These are phyloP conservation scores for Kradibia gibbosae DNA, from an alignment of 1,140 invertebrate species.

Conservation along the genomic window DNA sequence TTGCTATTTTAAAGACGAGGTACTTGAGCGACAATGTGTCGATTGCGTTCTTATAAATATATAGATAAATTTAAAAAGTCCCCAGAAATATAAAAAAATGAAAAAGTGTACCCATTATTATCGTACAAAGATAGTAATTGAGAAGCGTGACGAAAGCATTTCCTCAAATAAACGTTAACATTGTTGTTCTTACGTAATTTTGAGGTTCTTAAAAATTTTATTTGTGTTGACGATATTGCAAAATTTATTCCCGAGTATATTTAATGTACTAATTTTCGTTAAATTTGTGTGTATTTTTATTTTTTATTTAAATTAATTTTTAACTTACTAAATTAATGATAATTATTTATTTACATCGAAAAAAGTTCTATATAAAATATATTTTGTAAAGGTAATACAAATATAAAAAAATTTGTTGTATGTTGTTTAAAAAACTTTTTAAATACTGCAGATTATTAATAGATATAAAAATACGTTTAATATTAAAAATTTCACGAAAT, in stretches of 20 bases:
- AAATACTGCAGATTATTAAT: too few relatives aligned
- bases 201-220: not conserved
- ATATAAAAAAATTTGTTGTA: too few relatives aligned
- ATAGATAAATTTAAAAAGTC: slow-evolving; percentile 11
- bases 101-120: not conserved
- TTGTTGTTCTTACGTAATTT: slow-evolving; percentile 44
- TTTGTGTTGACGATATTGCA: not conserved
- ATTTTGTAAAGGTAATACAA: too few relatives aligned
- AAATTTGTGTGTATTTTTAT: not conserved
- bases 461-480: too few relatives aligned
- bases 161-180: not conserved
- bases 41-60: slow-evolving; percentile 24
- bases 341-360: too few relatives aligned
- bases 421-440: too few relatives aligned
- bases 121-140: slow-evolving; percentile 30
- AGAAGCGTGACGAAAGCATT: slow-evolving; percentile 28
- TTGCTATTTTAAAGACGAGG: slow-evolving; percentile 59
- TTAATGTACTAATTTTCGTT: not conserved
- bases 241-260: slow-evolving; percentile 1
- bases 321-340: not conserved
- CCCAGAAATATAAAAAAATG: not conserved
- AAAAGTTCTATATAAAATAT: too few relatives aligned
- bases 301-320: not conserved
- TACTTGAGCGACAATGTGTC: slow-evolving; percentile 27
- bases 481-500: too few relatives aligned